Evolutionary conservation across 92 coral and sea anemone species (phyloP).

Genomic region (Hydrozoanthus gracilis): DNA sequence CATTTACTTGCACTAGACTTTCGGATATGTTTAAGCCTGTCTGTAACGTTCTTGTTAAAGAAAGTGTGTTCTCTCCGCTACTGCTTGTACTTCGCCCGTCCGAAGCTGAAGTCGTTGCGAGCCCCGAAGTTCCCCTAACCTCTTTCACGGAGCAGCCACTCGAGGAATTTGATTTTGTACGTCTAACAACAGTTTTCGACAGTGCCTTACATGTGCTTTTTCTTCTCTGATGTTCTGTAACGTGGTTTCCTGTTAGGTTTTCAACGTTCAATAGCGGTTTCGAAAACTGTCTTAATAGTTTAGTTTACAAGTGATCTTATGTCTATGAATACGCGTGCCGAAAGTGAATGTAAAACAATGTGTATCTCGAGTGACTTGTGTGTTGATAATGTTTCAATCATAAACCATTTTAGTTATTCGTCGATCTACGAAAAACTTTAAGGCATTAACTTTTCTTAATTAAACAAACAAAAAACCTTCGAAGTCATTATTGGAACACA

Average conservation of each 20-base stretch:
- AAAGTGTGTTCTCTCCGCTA: conserved; percentile 65
- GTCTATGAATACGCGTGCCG: not conserved
- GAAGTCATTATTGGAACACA: too few relatives aligned
- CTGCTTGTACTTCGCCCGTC: conserved; percentile 86
- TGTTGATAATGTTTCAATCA: too few relatives aligned
- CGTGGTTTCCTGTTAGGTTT: conserved; percentile 4
- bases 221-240: not conserved
- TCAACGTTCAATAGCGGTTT: not conserved
- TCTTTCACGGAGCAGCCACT: not conserved
- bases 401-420: too few relatives aligned
- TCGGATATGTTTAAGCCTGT: conserved; percentile 23
- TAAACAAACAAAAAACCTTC: too few relatives aligned
- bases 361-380: too few relatives aligned
- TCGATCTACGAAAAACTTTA: too few relatives aligned
- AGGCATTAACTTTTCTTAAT: too few relatives aligned
- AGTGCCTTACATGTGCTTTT: not conserved
- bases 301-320: not conserved
- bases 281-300: not conserved
- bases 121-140: too few relatives aligned
- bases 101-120: conserved; percentile 60
- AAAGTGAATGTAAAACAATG: not conserved
- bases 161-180: conserved; percentile 2
- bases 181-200: not conserved
- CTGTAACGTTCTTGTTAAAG: conserved; percentile 32
- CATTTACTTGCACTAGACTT: conserved; percentile 53